Conservation (phyloP, 2,888 invertebrate genomes). For the Lycia hirtaria region DNA sequence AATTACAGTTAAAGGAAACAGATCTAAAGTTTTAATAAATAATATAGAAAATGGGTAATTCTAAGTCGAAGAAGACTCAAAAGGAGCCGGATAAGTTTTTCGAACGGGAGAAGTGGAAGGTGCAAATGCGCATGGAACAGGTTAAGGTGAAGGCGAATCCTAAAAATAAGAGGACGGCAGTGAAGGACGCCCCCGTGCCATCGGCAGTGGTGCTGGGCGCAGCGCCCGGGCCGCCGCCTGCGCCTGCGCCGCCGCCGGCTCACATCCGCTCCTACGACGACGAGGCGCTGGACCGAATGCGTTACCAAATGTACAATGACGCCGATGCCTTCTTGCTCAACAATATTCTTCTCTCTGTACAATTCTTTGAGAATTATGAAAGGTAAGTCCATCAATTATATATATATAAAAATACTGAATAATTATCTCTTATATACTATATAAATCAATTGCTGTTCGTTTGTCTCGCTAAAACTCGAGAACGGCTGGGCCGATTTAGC, state of each 20-base stretch:
- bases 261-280: conserved; percentile 78
- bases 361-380: conserved; percentile 92
- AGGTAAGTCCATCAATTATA: conserved; percentile 72
- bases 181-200: conserved; percentile 57
- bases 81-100: conserved; percentile 77
- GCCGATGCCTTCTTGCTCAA: conserved; percentile 90
- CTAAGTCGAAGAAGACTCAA: conserved; percentile 69
- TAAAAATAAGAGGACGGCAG: conserved; percentile 56
- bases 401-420: neutral
- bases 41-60: conserved; percentile 68
- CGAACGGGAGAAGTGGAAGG: conserved; percentile 70
- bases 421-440: neutral
- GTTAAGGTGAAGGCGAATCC: conserved; percentile 61
- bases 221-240: conserved; percentile 49
- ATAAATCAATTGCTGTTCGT: too few relatives aligned
- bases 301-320: conserved; percentile 85
- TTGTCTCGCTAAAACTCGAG: too few relatives aligned
- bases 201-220: conserved; percentile 47
- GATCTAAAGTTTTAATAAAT: neutral
- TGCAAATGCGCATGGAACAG: conserved; percentile 65
- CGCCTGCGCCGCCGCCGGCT: conserved; percentile 58
- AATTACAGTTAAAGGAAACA: conserved; percentile 1
- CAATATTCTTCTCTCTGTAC: conserved; percentile 90
- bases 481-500: too few relatives aligned
- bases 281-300: conserved; percentile 83